Evolutionary conservation across 2,113 vertebrate species (phyloP).

Genomic region (Rousettus leschenaultii): DNA sequence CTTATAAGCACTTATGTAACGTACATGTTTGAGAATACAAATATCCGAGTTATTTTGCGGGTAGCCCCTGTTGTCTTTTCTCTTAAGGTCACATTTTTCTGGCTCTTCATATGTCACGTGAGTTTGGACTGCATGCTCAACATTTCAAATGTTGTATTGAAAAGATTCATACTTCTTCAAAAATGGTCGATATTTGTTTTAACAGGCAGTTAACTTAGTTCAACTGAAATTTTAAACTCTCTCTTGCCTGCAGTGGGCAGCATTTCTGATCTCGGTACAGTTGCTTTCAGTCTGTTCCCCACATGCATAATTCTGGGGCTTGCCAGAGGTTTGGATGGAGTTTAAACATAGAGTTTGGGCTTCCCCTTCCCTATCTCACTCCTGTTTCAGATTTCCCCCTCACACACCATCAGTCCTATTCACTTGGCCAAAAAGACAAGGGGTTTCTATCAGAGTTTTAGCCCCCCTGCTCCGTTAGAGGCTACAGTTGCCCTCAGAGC

Average conservation of each 20-base stretch:
- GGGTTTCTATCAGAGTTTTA: background rate
- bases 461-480: accelerated
- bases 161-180: background rate
- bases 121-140: background rate
- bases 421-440: background rate
- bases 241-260: background rate
- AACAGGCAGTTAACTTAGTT: background rate
- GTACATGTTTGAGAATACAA: background rate
- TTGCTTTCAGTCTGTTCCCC: background rate
- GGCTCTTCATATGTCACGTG: background rate
- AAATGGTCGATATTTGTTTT: background rate
- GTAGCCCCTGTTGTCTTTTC: background rate
- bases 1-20: background rate
- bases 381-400: background rate
- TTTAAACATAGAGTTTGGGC: background rate
- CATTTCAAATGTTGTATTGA: background rate
- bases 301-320: background rate
- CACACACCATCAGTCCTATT: background rate
- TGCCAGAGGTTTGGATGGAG: background rate
- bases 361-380: background rate
- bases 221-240: background rate
- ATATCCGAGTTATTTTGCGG: background rate
- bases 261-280: background rate
- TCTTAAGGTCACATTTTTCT: background rate
- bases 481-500: background rate